phyloP scores from a whole-genome alignment of 1,140 invertebrate species.

The Phthorimaea operculella region DNA sequence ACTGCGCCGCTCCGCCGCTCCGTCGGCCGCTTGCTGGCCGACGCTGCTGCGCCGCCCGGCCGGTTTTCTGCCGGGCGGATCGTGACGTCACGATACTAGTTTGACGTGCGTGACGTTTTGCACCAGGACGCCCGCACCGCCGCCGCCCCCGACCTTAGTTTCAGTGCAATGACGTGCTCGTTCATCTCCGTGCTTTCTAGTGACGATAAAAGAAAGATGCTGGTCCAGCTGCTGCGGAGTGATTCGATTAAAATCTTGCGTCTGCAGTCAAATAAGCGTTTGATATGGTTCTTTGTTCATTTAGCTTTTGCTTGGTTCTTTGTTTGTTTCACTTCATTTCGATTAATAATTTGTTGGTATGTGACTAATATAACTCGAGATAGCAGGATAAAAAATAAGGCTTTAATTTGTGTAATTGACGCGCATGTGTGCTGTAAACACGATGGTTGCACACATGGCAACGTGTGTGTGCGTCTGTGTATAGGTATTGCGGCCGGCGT shows the following conservation, averaged over 20 bases:
- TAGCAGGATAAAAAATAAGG: neutral
- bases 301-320: neutral
- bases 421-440: constrained; percentile 10
- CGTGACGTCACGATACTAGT: constrained; percentile 65
- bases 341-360: neutral
- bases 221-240: neutral
- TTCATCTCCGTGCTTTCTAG: constrained; percentile 23
- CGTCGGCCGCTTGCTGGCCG: constrained; percentile 35
- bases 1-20: constrained; percentile 48
- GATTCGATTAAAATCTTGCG: neutral
- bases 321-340: neutral
- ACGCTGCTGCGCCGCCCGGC: constrained; percentile 40
- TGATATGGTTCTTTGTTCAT: neutral
- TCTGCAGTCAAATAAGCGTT: neutral
- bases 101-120: constrained; percentile 59
- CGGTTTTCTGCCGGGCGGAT: constrained; percentile 62
- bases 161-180: constrained; percentile 59
- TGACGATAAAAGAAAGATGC: neutral
- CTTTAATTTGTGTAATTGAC: neutral
- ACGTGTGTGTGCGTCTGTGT: constrained; percentile 33
- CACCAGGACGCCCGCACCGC: constrained; percentile 50
- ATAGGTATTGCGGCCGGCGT: constrained; percentile 31
- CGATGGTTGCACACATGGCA: neutral
- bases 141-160: constrained; percentile 55
- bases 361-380: constrained; percentile 2